A percentile compares a stretch with the other conserved stretches of the same genome.
Conservation (phyloP, 2,888 invertebrate genomes). For the Pimpla rufipes region DNA sequence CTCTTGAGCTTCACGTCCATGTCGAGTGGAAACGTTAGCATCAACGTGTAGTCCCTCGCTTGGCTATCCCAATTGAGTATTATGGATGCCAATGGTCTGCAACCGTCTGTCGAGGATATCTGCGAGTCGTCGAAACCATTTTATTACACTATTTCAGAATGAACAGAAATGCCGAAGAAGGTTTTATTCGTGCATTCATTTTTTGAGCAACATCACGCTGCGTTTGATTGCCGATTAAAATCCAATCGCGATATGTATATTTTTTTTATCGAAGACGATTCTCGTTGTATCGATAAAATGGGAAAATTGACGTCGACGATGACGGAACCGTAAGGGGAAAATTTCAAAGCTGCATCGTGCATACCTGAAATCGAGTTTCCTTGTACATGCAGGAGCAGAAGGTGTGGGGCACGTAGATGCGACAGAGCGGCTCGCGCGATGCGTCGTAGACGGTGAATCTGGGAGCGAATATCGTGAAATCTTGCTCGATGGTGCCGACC, state of each 20-base stretch:
- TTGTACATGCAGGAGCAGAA: slow-evolving; percentile 88
- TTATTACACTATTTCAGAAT: not conserved
- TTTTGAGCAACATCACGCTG: no score
- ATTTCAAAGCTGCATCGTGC: no score
- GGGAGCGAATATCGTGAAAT: slow-evolving; percentile 89
- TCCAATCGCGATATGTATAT: not conserved
- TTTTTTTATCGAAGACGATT: not conserved
- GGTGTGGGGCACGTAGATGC: slow-evolving; percentile 91
- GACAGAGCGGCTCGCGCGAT: slow-evolving; percentile 88
- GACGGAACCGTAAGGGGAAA: not conserved
- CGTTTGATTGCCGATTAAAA: no score
- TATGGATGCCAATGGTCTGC: slow-evolving; percentile 89
- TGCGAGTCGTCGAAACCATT: slow-evolving; percentile 50
- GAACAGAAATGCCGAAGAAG: not conserved
- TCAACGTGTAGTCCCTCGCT: slow-evolving; percentile 90
- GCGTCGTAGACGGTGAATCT: slow-evolving; percentile 90
- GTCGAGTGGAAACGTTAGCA: slow-evolving; percentile 91
- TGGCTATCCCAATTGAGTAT: slow-evolving; percentile 91
- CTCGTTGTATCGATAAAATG: not conserved
- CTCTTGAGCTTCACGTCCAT: slow-evolving; percentile 93
- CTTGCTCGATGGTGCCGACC: slow-evolving; percentile 90
- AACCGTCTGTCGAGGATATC: slow-evolving; percentile 86
- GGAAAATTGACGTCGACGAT: not conserved
- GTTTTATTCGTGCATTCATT: no score
- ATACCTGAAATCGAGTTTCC: slow-evolving; percentile 89